Evolutionary conservation across 2,113 vertebrate genomes (phyloP).

Genomic region (Haliaeetus leucogaster): DNA sequence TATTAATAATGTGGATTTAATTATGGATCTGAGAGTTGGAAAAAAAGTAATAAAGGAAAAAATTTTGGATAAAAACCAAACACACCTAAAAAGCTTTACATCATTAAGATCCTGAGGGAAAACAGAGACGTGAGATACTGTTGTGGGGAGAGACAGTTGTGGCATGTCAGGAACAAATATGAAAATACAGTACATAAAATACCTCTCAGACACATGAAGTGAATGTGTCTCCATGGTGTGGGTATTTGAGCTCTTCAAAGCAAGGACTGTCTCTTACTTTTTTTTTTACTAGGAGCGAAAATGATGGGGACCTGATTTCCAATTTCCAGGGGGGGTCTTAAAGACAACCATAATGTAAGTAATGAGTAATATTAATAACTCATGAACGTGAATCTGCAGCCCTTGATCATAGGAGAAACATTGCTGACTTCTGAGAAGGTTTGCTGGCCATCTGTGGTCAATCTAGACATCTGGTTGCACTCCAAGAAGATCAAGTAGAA

Average conservation of each 20-base stretch:
- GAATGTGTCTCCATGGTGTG: background rate
- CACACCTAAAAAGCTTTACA: background rate
- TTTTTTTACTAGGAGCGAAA: background rate
- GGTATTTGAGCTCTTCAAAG: background rate
- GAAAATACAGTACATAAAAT: background rate
- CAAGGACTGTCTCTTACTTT: background rate
- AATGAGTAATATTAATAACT: background rate
- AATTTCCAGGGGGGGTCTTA: background rate
- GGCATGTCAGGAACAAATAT: background rate
- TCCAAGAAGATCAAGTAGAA: background rate
- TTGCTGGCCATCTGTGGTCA: background rate
- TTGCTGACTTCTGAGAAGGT: background rate
- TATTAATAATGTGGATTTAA: conserved; percentile 3
- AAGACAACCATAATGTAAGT: background rate
- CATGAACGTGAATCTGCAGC: background rate
- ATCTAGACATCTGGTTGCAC: background rate
- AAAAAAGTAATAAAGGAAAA: background rate
- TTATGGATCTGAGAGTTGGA: background rate
- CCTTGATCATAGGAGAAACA: background rate
- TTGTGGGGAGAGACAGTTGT: background rate
- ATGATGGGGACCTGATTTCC: background rate
- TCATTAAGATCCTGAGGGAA: background rate
- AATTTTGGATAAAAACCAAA: background rate
- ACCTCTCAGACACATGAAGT: background rate
- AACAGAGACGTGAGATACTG: background rate